Evolutionary conservation across 2,888 invertebrate genomes (phyloP).

Genomic region (Gymnocheta viridis): DNA sequence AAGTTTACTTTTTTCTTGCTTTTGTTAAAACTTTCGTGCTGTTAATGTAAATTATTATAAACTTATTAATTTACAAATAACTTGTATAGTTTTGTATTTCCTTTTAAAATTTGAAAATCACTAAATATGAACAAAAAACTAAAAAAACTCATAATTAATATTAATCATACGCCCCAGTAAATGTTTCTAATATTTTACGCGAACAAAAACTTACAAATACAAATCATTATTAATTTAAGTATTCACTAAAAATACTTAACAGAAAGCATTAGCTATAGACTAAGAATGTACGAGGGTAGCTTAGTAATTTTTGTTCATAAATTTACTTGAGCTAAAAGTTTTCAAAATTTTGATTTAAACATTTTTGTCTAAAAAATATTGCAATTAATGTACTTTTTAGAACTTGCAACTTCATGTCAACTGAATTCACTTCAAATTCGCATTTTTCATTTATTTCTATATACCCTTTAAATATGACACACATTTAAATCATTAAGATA

Average conservation of each 20-base stretch:
- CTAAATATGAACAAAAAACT: background rate
- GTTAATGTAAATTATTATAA: too few relatives aligned
- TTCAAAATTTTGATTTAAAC: too few relatives aligned
- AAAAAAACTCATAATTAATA: background rate
- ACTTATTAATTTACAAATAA: too few relatives aligned
- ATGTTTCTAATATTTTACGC: too few relatives aligned
- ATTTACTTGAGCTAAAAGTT: too few relatives aligned
- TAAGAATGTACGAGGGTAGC: background rate
- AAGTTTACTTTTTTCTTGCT: too few relatives aligned
- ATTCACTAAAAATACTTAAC: background rate
- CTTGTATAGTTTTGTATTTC: too few relatives aligned
- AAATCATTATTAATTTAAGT: background rate
- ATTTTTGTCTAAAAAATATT: too few relatives aligned
- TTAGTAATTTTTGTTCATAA: background rate
- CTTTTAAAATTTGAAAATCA: too few relatives aligned
- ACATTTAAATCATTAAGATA: conserved; percentile 14
- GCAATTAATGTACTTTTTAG: too few relatives aligned
- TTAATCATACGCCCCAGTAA: conserved; percentile 6
- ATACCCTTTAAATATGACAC: background rate
- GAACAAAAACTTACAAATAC: background rate
- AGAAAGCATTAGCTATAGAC: background rate
- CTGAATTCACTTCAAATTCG: background rate
- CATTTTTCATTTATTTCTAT: background rate
- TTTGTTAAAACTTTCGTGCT: too few relatives aligned
- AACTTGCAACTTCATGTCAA: background rate